Evolutionary conservation across 2,888 invertebrate species (phyloP).

Genomic region (Cerceris rybyensis): DNA sequence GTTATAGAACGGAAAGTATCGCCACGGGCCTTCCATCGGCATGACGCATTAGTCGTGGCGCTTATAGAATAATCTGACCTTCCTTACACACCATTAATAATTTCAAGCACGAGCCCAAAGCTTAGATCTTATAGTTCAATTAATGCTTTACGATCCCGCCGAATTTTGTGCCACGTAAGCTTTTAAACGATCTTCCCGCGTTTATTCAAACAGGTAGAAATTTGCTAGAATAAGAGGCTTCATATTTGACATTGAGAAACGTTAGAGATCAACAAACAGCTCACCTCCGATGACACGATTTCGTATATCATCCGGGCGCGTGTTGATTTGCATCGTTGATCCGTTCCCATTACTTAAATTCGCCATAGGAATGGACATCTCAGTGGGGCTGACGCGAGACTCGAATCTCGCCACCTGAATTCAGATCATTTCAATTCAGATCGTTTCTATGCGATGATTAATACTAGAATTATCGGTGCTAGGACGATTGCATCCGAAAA

Average conservation of each 20-base stretch:
- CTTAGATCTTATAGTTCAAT: conserved; percentile 3
- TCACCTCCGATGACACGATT: conserved; percentile 72
- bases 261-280: conserved; percentile 21
- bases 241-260: not conserved
- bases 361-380: conserved; percentile 75
- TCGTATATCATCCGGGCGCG: conserved; percentile 77
- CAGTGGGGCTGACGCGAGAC: conserved; percentile 67
- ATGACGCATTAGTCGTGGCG: not conserved
- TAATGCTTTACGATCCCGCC: conserved; percentile 25
- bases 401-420: conserved; percentile 74
- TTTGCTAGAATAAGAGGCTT: not conserved
- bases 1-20: not conserved
- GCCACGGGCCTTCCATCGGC: not conserved
- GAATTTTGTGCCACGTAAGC: conserved; percentile 34
- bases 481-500: too few relatives aligned
- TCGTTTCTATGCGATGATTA: too few relatives aligned
- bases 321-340: conserved; percentile 72
- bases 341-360: conserved; percentile 74
- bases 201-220: not conserved
- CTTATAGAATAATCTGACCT: conserved; percentile 63
- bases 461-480: too few relatives aligned
- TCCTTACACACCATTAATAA: conserved; percentile 67
- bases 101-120: conserved; percentile 45
- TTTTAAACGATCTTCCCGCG: conserved; percentile 23
- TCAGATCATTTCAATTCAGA: not conserved